Conservation (phyloP, 2,888 invertebrate genomes). For the Drosophila cognata region DNA sequence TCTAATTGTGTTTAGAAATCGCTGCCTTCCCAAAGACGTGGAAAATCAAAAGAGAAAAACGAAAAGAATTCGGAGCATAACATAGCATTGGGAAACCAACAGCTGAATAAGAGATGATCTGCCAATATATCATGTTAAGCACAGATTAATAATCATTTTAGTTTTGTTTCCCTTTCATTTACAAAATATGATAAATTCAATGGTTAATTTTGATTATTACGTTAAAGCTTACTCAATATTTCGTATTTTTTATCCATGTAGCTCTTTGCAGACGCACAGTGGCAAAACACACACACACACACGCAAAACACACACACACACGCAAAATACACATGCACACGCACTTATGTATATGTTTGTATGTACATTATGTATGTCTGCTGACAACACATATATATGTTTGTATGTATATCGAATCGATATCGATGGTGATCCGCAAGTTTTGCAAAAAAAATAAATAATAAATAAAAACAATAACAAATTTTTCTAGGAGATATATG, state of each 20-base stretch:
- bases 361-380: background rate
- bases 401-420: slow-evolving; percentile 5
- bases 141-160: background rate
- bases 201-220: background rate
- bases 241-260: slow-evolving; percentile 8
- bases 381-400: background rate
- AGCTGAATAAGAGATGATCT: background rate
- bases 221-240: slow-evolving; percentile 10
- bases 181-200: background rate
- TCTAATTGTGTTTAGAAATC: slow-evolving; percentile 8
- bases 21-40: background rate
- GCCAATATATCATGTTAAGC: background rate
- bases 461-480: slow-evolving; percentile 9
- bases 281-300: background rate
- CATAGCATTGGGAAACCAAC: background rate
- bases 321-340: background rate
- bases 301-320: background rate
- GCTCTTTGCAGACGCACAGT: background rate
- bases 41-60: background rate
- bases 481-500: background rate
- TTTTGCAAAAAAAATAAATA: slow-evolving; percentile 5
- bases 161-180: background rate
- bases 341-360: background rate
- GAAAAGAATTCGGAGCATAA: background rate
- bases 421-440: slow-evolving; percentile 8